phyloP scores from a whole-genome alignment of 2,888 invertebrate species.

The Clostera curtula region DNA sequence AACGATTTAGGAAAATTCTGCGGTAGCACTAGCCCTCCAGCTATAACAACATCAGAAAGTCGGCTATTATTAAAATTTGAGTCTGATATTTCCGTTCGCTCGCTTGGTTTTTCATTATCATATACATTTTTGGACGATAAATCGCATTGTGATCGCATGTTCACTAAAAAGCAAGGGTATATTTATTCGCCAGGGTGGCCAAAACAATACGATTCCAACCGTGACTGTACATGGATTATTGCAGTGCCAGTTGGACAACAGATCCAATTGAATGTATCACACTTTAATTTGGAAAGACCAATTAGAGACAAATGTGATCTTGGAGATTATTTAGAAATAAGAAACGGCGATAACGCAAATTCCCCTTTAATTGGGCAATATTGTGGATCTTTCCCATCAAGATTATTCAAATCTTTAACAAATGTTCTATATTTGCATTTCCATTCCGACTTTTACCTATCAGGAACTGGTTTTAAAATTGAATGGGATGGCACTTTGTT shows the following conservation, averaged over 20 bases:
- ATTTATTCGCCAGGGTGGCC: conserved; percentile 89
- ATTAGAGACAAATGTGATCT: conserved; percentile 43
- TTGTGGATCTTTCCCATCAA: conserved; percentile 81
- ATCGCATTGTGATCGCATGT: conserved; percentile 81
- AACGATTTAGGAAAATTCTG: conserved; percentile 77
- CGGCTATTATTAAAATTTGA: conserved; percentile 80
- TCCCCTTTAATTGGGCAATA: conserved; percentile 87
- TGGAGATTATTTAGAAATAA: no score
- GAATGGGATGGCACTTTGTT: conserved; percentile 57
- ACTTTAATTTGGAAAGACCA: conserved; percentile 75
- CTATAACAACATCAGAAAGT: conserved; percentile 79
- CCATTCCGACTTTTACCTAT: conserved; percentile 79
- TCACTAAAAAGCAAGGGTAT: conserved; percentile 78
- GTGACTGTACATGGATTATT: conserved; percentile 89
- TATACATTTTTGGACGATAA: conserved; percentile 72
- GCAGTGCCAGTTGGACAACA: no score
- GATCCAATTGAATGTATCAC: conserved; percentile 78
- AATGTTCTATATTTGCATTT: no score
- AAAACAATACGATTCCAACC: conserved; percentile 77
- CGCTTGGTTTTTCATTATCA: conserved; percentile 82
- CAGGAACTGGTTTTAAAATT: no score
- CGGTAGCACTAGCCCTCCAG: conserved; percentile 78
- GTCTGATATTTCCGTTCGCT: conserved; percentile 65
- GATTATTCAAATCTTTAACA: conserved; percentile 81
- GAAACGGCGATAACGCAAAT: conserved; percentile 83